Percentiles rank a stretch among this genome's conserved stretches.
phyloP scores from a whole-genome alignment of 2,113 vertebrate species.

The Corydoras sp. region DNA sequence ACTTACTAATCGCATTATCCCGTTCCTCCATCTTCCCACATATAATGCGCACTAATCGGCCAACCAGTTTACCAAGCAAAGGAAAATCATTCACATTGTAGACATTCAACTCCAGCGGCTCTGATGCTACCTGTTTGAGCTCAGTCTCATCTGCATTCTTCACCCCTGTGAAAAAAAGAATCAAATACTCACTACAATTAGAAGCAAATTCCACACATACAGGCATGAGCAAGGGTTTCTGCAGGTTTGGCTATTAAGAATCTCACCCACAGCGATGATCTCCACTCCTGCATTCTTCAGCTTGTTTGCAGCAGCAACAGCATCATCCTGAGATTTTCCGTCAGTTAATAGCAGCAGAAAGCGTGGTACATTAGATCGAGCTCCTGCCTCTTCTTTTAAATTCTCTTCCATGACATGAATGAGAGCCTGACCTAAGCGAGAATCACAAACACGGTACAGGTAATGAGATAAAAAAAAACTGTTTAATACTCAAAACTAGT shows the following conservation, averaged over 20 bases:
- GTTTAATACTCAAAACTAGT: background rate
- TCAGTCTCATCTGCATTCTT: slow-evolving; percentile 89
- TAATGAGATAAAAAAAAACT: background rate
- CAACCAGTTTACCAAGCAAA: slow-evolving; percentile 76
- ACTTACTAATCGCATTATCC: slow-evolving; percentile 60
- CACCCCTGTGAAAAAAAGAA: slow-evolving; percentile 66
- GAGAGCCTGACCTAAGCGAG: slow-evolving; percentile 79
- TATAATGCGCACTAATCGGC: slow-evolving; percentile 74
- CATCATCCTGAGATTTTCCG: slow-evolving; percentile 92
- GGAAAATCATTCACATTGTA: slow-evolving; percentile 87
- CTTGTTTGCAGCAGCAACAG: slow-evolving; percentile 63
- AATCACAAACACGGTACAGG: slow-evolving; percentile 3
- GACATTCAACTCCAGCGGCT: slow-evolving; percentile 78
- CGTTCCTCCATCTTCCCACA: slow-evolving; percentile 78
- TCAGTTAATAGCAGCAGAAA: slow-evolving; percentile 82
- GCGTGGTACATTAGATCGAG: slow-evolving; percentile 63
- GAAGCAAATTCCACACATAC: background rate
- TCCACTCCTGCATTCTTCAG: slow-evolving; percentile 78
- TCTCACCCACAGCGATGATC: slow-evolving; percentile 86
- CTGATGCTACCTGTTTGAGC: slow-evolving; percentile 79
- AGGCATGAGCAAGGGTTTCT: too few species aligned
- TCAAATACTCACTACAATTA: background rate
- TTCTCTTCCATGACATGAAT: slow-evolving; percentile 82
- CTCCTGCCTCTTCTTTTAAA: slow-evolving; percentile 67
- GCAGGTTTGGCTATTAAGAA: too few species aligned